Evolutionary conservation across 2,888 invertebrate species (phyloP), one percentile per base, ranked within the genome.

Genomic region (Caenorhabditis becei): DNA sequence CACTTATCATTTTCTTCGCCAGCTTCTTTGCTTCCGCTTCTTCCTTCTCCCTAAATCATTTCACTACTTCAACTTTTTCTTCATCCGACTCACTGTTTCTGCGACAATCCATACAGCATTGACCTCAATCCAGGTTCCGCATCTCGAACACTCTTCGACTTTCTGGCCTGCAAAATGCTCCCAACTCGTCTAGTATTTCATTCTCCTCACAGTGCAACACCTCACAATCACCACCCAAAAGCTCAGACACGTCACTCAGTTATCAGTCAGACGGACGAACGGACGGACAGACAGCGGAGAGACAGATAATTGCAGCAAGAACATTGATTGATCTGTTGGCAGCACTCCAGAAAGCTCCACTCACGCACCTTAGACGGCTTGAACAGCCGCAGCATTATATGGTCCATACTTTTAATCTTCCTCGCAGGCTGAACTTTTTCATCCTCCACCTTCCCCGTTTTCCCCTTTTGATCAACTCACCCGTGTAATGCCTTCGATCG

Each of bases 71-170:
- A 23, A 58, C 26, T 2, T 0, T 20, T 35, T 41, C 18, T 14
- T 18, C 11, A n/a, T 24, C 18, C 18, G n/a, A 41, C 85, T 80
- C 47, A 86, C 87, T 83, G 84, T 82, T 85, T 87, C 67, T 83
- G 82, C 2, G 80, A 80, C 59, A 89, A 74, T 51, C 88, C 88
- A 70, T 89, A 89, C 59, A 89, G 81, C 88, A 89, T 86, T 1
- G 88, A 85, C 26, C 88, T 84, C 20, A 89, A 82, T 11, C 88
- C 88, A 4, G 88, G 88, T 61, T 86, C 86, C 53, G 80, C 61
- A 61, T 66, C 71, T 26, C 69, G 62, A 11, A 80, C 81, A 47
- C 77, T 80, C 41, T 85, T 82, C 49, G 85, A 77, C 67, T 84
- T 83, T 49, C 79, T 37, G 1, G 80, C 69, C 83, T 83, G 62